Conservation (phyloP, 1,140 invertebrate genomes). For the Papilio dardanus region DNA sequence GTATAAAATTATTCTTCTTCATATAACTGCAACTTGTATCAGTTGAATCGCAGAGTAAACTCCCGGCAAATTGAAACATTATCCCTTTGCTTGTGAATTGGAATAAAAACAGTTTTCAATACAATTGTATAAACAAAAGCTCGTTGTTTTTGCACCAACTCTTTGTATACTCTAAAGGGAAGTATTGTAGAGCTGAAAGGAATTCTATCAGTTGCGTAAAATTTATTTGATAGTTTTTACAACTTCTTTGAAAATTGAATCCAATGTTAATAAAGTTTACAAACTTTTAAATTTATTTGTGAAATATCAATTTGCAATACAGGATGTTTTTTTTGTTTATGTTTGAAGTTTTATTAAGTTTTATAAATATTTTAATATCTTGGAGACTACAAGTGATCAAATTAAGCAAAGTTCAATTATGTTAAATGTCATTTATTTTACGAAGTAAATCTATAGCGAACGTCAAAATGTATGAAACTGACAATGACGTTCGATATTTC, state of each 20-base stretch:
- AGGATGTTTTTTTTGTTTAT: too few species aligned
- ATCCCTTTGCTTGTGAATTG: slow-evolving; percentile 7
- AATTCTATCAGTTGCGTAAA: not conserved
- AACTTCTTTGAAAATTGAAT: not conserved
- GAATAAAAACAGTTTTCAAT: slow-evolving; percentile 10
- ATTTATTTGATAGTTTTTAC: not conserved
- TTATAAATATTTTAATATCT: too few species aligned
- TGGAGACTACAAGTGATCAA: too few species aligned
- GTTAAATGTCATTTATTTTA: too few species aligned
- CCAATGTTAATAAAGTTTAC: not conserved
- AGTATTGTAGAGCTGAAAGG: not conserved
- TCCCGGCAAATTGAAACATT: slow-evolving; percentile 13
- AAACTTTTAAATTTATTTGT: not conserved
- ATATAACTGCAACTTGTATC: not conserved
- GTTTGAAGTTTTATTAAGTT: too few species aligned
- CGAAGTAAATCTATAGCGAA: too few species aligned
- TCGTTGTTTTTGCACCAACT: slow-evolving; percentile 2
- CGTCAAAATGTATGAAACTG: too few species aligned
- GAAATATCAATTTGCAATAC: too few species aligned
- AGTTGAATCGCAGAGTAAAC: not conserved
- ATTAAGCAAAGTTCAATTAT: too few species aligned
- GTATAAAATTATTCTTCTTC: not conserved
- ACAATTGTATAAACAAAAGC: slow-evolving; percentile 16
- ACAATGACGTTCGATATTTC: too few species aligned
- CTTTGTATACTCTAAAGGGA: not conserved